Conservation (phyloP, 2,113 vertebrate species). For the Hirundichthys speculiger region DNA sequence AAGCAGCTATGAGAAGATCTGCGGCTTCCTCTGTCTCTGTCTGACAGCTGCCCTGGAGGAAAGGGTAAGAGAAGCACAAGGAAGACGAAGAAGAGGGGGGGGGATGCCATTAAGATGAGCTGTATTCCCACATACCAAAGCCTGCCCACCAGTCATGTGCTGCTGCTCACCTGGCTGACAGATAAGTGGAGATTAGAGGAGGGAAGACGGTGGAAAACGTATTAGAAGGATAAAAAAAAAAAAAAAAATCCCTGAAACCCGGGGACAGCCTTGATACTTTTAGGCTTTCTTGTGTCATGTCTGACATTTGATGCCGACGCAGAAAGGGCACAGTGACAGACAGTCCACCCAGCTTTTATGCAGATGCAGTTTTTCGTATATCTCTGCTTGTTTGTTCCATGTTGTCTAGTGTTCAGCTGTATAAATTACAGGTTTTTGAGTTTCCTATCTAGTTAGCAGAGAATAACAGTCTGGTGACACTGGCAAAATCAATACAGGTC, state of each 20-base stretch:
- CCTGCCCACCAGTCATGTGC: slow-evolving; percentile 73
- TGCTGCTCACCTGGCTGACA: slow-evolving; percentile 72
- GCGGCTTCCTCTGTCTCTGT: slow-evolving; percentile 57
- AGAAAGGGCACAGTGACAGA: slow-evolving; percentile 47
- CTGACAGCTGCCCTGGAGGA: slow-evolving; percentile 69
- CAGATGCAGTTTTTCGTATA: slow-evolving; percentile 21
- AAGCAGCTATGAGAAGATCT: slow-evolving; percentile 53
- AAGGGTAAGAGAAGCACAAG: slow-evolving; percentile 47
- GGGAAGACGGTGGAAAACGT: slow-evolving; percentile 61
- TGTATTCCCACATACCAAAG: slow-evolving; percentile 72
- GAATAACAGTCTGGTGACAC: slow-evolving; percentile 69
- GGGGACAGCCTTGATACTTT: slow-evolving; percentile 67
- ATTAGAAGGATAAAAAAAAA: slow-evolving; percentile 61
- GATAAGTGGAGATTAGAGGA: slow-evolving; percentile 77
- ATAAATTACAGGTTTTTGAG: slow-evolving; percentile 61
- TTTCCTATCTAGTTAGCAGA: slow-evolving; percentile 63
- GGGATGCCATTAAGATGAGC: slow-evolving; percentile 71
- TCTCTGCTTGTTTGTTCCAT: slow-evolving; percentile 43
- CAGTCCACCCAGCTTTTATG: slow-evolving; percentile 7
- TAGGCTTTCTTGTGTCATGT: slow-evolving; percentile 64
- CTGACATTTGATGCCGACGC: slow-evolving; percentile 64
- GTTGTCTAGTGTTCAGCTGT: slow-evolving; percentile 34
- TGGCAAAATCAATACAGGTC: slow-evolving; percentile 70
- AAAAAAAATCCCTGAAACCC: slow-evolving; percentile 61
- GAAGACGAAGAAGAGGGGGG: slow-evolving; percentile 38